Evolutionary conservation across 2,113 vertebrate genomes (phyloP), one percentile per base, ranked within the genome.

Genomic region (Spilogale gracilis): DNA sequence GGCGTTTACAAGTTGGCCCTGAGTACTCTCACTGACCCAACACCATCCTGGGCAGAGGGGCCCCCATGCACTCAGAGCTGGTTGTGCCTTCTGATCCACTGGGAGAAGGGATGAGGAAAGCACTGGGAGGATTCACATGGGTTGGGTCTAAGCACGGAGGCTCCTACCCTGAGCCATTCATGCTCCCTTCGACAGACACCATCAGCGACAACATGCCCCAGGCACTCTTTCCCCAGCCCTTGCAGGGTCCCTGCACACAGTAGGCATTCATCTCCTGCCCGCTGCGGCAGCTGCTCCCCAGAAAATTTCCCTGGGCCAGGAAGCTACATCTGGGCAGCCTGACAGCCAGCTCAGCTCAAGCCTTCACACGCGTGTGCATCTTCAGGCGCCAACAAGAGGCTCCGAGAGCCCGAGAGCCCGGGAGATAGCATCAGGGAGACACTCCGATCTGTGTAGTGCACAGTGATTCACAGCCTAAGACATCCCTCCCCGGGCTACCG

Each of bases 401-500:
- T 96, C 93, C 25, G 5, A 16, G 21, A 0, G 88, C 95, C 93
- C 25, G 5, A 16, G 21, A 0, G 88, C 95, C 96, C 78, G 60
- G 89, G 67, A 97, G 98, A 93, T 98, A 96, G 14, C 96, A 98
- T 97, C 97, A 45, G 96, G 54, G 89, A 98, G 97, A 97, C 97
- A 92, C 74, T 94, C 61, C 17, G 90, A 97, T 98, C 97, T 96
- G 90, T 97, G 97, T 98, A 98, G 98, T 74, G 96, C 96, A 48
- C 96, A 1, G 1, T 97, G 98, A 97, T 98, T 98, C 98, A 98
- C 98, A 97, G 90, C 98, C 98, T 25, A 5, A 98, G 98, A 98
- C 98, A 98, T 95, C 97, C 48, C 85, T 98, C 98, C 98, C 96
- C 6, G 0, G 98, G 98, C 98, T 97, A 85, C 91, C 8, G 63